Evolutionary conservation across 2,113 vertebrate genomes (phyloP), one percentile per base, ranked within the genome.

Genomic region (Dunckerocampus dactyliophorus): DNA sequence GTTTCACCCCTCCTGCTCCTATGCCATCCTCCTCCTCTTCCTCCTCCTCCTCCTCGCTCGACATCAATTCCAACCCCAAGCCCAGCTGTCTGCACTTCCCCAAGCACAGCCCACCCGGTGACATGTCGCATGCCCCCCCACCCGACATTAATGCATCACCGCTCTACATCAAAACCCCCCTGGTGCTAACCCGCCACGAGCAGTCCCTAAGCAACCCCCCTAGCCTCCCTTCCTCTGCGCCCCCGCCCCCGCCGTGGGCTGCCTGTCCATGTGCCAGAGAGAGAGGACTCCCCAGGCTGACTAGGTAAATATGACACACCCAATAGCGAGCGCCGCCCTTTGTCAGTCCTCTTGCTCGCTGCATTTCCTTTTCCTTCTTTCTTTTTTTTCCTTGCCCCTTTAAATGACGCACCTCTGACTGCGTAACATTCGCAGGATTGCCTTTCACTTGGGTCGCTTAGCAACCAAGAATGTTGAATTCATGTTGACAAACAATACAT

Each of bases 241-340:
- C 91, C 83, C 84, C 84, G 1, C 85, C 83, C 82, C 88, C 91
- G 65, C 92, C 91, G 71, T 92, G 92, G 92, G 91, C 90, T 81
- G 88, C 91, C 91, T 92, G 92, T 88, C 89, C 90, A 79, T 92
- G 92, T 88, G 85, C 82, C 89, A 85, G 92, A 85, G 92, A 94
- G 82, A 90, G 90, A 91, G 92, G 92, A 92, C 89, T 90, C 91
- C 89, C 92, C 87, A 89, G 89, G 87, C 91, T 92, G 88, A 90
- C 90, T 93, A 94, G 93, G 93, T 94, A 93, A 94, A 88, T 93
- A 90, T 85, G 79, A 83, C 87, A 86, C 83, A 85, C 81, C 81
- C 61, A 69, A 15, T 47, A 72, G 80, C 75, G 80, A 68, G 75
- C 63, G 76, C 75, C 76, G 72, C 69, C 81, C 77, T 80, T 21